phyloP scores from a whole-genome alignment of 2,888 invertebrate genomes.

The Nycteola revayana region DNA sequence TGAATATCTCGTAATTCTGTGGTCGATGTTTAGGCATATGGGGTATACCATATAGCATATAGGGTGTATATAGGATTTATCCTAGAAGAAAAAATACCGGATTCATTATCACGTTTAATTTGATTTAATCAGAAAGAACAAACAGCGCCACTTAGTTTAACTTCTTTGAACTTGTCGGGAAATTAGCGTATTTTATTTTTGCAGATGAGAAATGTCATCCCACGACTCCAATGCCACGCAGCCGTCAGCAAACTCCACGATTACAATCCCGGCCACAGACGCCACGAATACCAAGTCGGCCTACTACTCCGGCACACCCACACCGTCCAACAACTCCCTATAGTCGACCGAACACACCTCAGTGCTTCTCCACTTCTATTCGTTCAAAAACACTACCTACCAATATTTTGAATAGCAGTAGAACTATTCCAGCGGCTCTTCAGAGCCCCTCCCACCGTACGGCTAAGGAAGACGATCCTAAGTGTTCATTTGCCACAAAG shows the following conservation, averaged over 20 bases:
- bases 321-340: conserved; percentile 34
- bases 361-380: conserved; percentile 22
- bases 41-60: too few relatives aligned
- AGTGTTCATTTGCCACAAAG: conserved; percentile 44
- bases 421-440: conserved; percentile 15
- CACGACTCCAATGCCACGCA: conserved; percentile 36
- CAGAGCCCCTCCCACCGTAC: conserved; percentile 17
- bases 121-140: too few relatives aligned
- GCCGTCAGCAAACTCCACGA: conserved; percentile 59
- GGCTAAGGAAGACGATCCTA: conserved; percentile 49
- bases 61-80: too few relatives aligned
- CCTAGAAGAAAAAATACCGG: too few relatives aligned
- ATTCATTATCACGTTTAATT: too few relatives aligned
- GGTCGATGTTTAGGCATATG: too few relatives aligned
- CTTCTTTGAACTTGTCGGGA: too few relatives aligned
- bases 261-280: conserved; percentile 52
- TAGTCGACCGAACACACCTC: conserved; percentile 58
- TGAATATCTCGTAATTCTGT: too few relatives aligned
- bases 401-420: conserved; percentile 20
- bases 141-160: too few relatives aligned
- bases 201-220: conserved; percentile 35
- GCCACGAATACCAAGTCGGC: conserved; percentile 45
- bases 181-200: too few relatives aligned
- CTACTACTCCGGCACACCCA: conserved; percentile 47
- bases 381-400: conserved; percentile 37